Percentiles rank a stretch among this genome's conserved stretches.
These are phyloP conservation scores for Catharus minimus DNA, from an alignment of 2,113 vertebrate species.

Conservation along the genomic window DNA sequence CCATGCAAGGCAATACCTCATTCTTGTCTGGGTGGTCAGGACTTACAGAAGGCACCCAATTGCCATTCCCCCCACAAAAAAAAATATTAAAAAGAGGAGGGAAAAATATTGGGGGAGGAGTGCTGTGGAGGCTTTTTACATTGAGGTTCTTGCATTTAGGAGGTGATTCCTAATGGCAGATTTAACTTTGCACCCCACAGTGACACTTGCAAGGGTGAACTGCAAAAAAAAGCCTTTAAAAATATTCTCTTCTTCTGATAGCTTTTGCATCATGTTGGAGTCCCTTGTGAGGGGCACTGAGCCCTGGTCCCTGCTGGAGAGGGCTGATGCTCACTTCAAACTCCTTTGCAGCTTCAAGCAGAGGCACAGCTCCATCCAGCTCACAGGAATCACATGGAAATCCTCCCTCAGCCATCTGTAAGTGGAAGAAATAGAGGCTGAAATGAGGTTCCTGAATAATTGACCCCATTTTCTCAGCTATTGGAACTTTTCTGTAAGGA, in stretches of 20 bases:
- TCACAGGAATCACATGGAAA: background rate
- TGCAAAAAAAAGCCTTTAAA: background rate
- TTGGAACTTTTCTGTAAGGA: background rate
- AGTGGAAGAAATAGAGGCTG: background rate
- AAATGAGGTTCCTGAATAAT: background rate
- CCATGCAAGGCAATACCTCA: fast-evolving
- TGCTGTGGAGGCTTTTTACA: background rate
- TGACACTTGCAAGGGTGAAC: background rate
- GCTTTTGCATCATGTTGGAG: background rate
- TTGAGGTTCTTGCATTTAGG: background rate
- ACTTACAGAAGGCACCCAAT: background rate
- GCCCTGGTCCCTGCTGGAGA: fast-evolving
- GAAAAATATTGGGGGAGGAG: background rate
- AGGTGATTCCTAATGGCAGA: fast-evolving
- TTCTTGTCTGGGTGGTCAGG: background rate
- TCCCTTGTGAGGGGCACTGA: background rate
- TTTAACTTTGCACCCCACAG: background rate
- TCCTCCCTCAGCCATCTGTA: background rate
- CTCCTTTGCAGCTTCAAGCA: background rate
- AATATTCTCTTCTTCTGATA: fast-evolving
- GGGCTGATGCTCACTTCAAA: background rate
- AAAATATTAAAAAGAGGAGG: background rate
- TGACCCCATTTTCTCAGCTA: background rate
- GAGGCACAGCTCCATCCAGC: background rate
- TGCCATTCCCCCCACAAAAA: fast-evolving